A percentile compares a stretch with the other conserved stretches of the same genome.
Conservation (phyloP, 2,888 invertebrate species). For the Ophioninae sp. region DNA sequence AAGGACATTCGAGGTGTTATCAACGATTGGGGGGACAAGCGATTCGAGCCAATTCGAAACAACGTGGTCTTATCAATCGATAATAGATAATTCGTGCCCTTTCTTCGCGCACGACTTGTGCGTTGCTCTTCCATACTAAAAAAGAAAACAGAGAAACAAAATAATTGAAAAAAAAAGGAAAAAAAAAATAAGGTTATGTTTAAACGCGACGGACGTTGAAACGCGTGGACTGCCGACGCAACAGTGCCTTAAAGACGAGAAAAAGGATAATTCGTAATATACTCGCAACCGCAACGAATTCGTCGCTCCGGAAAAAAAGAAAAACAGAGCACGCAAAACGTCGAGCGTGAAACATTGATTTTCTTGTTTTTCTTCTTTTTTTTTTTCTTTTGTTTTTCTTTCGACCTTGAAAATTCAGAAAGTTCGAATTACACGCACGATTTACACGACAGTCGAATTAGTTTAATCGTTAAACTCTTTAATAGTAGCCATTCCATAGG, state of each 20-base stretch:
- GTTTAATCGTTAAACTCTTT: constrained; percentile 67
- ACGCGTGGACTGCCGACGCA: constrained; percentile 58
- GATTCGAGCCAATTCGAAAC: constrained; percentile 57
- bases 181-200: constrained; percentile 39
- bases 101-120: constrained; percentile 16
- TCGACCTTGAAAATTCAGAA: constrained; percentile 29
- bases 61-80: constrained; percentile 41
- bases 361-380: not conserved
- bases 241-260: constrained; percentile 64
- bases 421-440: constrained; percentile 28
- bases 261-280: constrained; percentile 12
- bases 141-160: constrained; percentile 60
- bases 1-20: constrained; percentile 42
- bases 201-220: constrained; percentile 34
- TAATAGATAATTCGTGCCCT: constrained; percentile 59
- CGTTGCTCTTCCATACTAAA: not conserved
- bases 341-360: constrained; percentile 1
- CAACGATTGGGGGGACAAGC: constrained; percentile 53
- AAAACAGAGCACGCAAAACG: constrained; percentile 30
- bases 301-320: constrained; percentile 8
- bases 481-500: constrained; percentile 77
- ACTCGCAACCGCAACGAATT: constrained; percentile 16
- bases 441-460: constrained; percentile 51
- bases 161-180: constrained; percentile 21
- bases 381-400: constrained; percentile 3